A percentile compares a stretch with the other conserved stretches of the same genome.
Evolutionary conservation across 2,888 invertebrate species (phyloP).

Genomic region (Zeuzera pyrina): DNA sequence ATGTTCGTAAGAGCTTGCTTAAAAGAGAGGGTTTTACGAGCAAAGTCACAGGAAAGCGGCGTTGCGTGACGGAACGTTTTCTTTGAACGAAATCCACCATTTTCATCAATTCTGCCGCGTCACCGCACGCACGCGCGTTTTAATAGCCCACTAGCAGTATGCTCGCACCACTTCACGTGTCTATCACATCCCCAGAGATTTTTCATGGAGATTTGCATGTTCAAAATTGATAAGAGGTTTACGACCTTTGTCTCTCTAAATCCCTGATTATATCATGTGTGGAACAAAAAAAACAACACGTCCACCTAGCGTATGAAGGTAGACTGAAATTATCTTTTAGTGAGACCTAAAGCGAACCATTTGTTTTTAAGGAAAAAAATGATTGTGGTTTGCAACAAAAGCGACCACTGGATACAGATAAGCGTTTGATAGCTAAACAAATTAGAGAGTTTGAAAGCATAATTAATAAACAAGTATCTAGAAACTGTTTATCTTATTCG

Average conservation of each 20-base stretch:
- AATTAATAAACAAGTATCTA: too few relatives aligned
- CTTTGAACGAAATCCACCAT: constrained; percentile 38
- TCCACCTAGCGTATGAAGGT: neutral
- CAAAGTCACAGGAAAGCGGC: constrained; percentile 23
- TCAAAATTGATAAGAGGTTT: constrained; percentile 36
- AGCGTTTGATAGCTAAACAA: too few relatives aligned
- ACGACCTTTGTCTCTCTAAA: constrained; percentile 27
- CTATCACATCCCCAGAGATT: constrained; percentile 41
- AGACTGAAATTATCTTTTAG: neutral
- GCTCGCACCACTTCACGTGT: constrained; percentile 32
- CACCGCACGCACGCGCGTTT: constrained; percentile 37
- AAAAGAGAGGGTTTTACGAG: constrained; percentile 16
- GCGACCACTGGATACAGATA: too few relatives aligned
- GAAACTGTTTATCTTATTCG: too few relatives aligned
- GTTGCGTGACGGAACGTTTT: constrained; percentile 32
- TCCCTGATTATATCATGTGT: constrained; percentile 18
- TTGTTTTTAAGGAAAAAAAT: too few relatives aligned
- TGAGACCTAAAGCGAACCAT: too few relatives aligned
- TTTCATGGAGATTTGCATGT: constrained; percentile 42
- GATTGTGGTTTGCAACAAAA: too few relatives aligned
- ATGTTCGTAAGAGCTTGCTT: too few relatives aligned
- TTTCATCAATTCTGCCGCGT: constrained; percentile 42
- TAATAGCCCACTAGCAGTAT: constrained; percentile 30
- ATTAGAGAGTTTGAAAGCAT: too few relatives aligned
- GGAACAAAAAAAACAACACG: neutral